Evolutionary conservation across 1,140 invertebrate species (phyloP).

Genomic region (Hypothenemus hampei): DNA sequence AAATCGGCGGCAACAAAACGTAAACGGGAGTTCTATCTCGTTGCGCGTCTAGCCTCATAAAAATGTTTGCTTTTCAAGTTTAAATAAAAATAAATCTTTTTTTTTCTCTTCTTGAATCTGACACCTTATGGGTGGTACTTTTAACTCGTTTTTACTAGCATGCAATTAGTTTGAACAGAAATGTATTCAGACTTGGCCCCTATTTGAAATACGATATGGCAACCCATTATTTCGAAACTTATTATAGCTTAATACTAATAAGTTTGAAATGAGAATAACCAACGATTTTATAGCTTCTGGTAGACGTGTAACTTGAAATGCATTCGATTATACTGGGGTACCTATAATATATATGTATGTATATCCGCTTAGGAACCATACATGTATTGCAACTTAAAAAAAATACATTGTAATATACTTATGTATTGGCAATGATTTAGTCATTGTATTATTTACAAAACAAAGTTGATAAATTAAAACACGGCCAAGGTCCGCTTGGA

Average conservation of each 20-base stretch:
- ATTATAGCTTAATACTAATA: neutral
- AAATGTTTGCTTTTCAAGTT: neutral
- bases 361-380: neutral
- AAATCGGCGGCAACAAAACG: no score
- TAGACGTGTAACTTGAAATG: neutral
- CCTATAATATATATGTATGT: neutral
- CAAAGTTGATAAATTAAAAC: neutral
- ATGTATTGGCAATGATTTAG: neutral
- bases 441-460: neutral
- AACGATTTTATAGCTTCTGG: neutral
- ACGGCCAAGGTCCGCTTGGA: neutral
- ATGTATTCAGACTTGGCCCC: neutral
- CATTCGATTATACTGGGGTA: neutral
- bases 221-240: neutral
- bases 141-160: neutral
- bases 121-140: neutral
- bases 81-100: neutral
- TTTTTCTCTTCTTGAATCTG: neutral
- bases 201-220: slow-evolving; percentile 2
- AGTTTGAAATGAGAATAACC: neutral
- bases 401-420: neutral
- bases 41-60: neutral
- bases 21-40: neutral
- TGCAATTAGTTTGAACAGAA: neutral
- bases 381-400: slow-evolving; percentile 2